Percentiles rank a stretch among this genome's conserved stretches.
phyloP scores from a whole-genome alignment of 1,140 invertebrate genomes.

The Leptinotarsa defecta region DNA sequence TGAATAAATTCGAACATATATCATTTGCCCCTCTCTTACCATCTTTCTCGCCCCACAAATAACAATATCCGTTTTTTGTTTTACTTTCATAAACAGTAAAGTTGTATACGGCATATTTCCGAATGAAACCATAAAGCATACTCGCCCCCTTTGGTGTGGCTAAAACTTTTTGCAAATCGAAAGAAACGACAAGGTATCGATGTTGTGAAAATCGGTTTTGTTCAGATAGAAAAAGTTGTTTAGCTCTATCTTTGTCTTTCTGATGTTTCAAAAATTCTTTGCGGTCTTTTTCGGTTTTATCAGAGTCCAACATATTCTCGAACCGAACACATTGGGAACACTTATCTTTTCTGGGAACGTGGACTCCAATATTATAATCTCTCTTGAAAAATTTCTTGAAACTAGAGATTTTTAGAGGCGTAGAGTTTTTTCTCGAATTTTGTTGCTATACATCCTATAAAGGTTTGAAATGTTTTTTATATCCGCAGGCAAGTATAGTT shows the following conservation, averaged over 20 bases:
- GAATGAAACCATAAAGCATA: constrained; percentile 16
- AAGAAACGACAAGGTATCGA: constrained; percentile 1
- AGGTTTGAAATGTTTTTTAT: constrained; percentile 40
- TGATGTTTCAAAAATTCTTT: neutral
- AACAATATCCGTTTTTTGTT: constrained; percentile 26
- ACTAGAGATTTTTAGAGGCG: constrained; percentile 1
- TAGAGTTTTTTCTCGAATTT: neutral
- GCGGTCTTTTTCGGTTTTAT: neutral
- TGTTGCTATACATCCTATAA: constrained; percentile 17
- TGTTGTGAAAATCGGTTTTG: constrained; percentile 15
- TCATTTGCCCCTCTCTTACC: constrained; percentile 30
- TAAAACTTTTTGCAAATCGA: constrained; percentile 32
- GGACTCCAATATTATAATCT: constrained; percentile 43
- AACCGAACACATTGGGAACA: constrained; percentile 38
- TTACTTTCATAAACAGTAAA: constrained; percentile 20
- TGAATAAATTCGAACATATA: constrained; percentile 20
- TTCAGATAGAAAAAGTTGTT: constrained; percentile 25
- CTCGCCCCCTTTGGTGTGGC: constrained; percentile 1
- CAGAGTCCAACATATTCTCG: constrained; percentile 31
- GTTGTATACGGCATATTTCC: constrained; percentile 35
- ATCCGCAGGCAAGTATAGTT: constrained; percentile 39
- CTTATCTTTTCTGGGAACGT: constrained; percentile 47
- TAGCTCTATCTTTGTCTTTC: constrained; percentile 13
- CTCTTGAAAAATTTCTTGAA: constrained; percentile 36
- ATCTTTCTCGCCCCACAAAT: constrained; percentile 32